A percentile compares a stretch with the other conserved stretches of the same genome.
phyloP scores from a whole-genome alignment of 1,140 invertebrate species.

The Microplitis demolitor region DNA sequence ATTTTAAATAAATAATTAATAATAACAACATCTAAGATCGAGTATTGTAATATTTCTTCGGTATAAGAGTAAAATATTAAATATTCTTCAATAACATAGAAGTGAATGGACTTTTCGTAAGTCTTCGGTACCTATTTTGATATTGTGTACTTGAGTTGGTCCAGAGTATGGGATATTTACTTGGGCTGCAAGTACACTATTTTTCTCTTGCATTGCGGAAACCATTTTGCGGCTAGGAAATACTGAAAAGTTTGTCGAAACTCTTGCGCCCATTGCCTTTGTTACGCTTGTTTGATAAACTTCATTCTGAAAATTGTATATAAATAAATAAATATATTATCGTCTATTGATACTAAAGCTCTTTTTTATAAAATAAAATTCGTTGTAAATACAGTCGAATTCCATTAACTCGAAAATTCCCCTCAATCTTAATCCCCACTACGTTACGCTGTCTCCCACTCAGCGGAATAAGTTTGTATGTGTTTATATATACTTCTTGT shows the following conservation, averaged over 20 bases:
- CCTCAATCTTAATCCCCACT: too few relatives aligned
- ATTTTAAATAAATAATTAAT: background rate
- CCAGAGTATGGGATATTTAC: conserved; percentile 52
- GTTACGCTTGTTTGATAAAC: conserved; percentile 60
- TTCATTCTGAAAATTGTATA: conserved; percentile 55
- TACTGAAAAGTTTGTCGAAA: conserved; percentile 62
- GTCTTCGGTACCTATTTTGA: conserved; percentile 52
- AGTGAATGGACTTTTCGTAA: conserved; percentile 54
- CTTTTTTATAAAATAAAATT: too few relatives aligned
- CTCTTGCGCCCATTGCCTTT: conserved; percentile 57
- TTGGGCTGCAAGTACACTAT: conserved; percentile 45
- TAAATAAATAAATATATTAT: background rate
- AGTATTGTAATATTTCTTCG: background rate
- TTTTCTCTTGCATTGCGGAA: conserved; percentile 39
- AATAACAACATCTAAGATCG: background rate
- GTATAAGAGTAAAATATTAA: background rate
- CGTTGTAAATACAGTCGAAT: too few relatives aligned
- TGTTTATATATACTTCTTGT: too few relatives aligned
- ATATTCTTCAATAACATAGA: conserved; percentile 48
- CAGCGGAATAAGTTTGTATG: too few relatives aligned
- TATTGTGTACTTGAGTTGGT: conserved; percentile 32
- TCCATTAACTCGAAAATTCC: too few relatives aligned
- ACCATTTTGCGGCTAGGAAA: conserved; percentile 64
- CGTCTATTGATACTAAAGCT: too few relatives aligned
- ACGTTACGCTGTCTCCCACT: too few relatives aligned